These are phyloP conservation scores for Argyrosomus regius DNA, from an alignment of 2,797 vertebrate species.

Conservation along the genomic window DNA sequence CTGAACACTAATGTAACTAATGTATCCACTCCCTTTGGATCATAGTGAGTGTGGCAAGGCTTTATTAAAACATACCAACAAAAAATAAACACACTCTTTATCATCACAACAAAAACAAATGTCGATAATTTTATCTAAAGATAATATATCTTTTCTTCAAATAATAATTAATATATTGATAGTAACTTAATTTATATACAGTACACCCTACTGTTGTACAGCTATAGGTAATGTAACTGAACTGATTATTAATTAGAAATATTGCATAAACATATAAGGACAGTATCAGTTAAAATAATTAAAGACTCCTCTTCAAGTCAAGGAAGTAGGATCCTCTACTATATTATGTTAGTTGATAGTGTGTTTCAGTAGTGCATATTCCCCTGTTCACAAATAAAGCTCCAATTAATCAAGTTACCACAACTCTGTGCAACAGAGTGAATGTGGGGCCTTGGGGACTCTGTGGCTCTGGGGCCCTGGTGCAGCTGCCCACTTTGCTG, in stretches of 20 bases:
- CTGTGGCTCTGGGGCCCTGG: not conserved
- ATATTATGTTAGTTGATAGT: slow-evolving; percentile 15
- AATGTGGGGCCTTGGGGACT: slow-evolving; percentile 5
- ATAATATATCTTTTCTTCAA: too few relatives aligned
- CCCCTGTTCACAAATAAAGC: slow-evolving; percentile 21
- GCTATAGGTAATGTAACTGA: not conserved
- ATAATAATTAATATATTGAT: too few relatives aligned
- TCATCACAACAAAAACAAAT: too few relatives aligned
- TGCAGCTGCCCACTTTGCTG: slow-evolving; percentile 26
- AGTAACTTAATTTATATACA: too few relatives aligned
- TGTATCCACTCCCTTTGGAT: not conserved
- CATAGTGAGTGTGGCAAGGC: not conserved
- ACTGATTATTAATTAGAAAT: slow-evolving; percentile 6
- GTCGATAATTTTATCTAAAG: too few relatives aligned
- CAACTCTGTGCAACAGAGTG: slow-evolving; percentile 20
- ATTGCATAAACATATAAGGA: not conserved
- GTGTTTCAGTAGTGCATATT: slow-evolving; percentile 3
- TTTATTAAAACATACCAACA: not conserved
- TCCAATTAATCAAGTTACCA: slow-evolving; percentile 28
- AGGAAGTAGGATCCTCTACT: not conserved
- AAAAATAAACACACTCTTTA: too few relatives aligned
- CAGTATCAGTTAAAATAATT: not conserved
- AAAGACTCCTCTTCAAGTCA: not conserved
- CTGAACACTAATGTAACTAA: not conserved
- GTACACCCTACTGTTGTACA: too few relatives aligned